phyloP scores from a whole-genome alignment of 2,797 vertebrate genomes.

The Valencia hispanica region DNA sequence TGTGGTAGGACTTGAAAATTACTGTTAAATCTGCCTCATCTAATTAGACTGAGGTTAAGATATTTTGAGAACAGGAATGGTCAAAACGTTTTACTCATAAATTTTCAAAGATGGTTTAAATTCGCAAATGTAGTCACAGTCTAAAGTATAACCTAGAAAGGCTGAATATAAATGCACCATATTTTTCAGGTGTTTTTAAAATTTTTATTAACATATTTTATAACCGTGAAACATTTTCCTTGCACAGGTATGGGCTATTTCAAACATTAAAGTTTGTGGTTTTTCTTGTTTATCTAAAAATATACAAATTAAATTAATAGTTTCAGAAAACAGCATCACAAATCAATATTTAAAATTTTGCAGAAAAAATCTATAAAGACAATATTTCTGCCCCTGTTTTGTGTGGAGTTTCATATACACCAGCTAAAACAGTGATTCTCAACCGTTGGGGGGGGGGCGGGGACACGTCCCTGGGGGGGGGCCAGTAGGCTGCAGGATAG shows the following conservation, averaged over 20 bases:
- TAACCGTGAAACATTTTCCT: too few species aligned
- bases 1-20: background rate
- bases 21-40: background rate
- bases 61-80: background rate
- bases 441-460: too few species aligned
- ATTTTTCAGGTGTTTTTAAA: background rate
- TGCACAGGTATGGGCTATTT: background rate
- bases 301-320: conserved; percentile 2
- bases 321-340: conserved; percentile 3
- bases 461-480: too few species aligned
- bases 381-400: conserved; percentile 49
- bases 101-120: background rate
- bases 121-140: background rate
- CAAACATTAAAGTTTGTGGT: background rate
- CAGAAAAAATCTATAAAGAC: conserved; percentile 24
- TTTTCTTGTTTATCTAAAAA: background rate
- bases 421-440: too few species aligned
- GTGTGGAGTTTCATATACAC: conserved; percentile 55
- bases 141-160: background rate
- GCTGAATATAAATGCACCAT: background rate
- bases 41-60: too few species aligned
- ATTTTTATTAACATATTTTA: too few species aligned
- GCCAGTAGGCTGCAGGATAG: too few species aligned
- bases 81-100: background rate
- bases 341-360: conserved; percentile 26